Evolutionary conservation across 2,797 vertebrate genomes (phyloP).

Genomic region (Lycodopsis pacificus): DNA sequence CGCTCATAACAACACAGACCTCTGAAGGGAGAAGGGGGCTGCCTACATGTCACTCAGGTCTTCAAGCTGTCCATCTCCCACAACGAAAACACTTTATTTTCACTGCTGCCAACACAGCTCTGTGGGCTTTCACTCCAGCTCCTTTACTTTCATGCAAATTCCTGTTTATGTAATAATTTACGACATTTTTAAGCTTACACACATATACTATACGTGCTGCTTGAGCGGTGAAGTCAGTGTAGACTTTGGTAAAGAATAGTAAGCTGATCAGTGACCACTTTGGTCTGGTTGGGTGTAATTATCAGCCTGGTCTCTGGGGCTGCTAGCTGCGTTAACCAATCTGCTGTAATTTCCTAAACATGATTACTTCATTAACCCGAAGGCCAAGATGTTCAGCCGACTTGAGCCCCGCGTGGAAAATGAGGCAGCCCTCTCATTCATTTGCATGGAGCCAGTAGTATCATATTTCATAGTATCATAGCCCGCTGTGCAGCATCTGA

Average conservation of each 20-base stretch:
- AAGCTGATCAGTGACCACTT: not conserved
- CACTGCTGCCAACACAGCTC: not conserved
- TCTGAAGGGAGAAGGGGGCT: not conserved
- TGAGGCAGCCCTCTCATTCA: not conserved
- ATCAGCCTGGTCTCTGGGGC: not conserved
- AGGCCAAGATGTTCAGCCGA: not conserved
- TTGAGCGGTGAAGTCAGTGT: not conserved
- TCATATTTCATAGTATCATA: constrained; percentile 12
- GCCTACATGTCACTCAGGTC: constrained; percentile 19
- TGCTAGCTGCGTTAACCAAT: not conserved
- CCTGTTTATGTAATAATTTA: not conserved
- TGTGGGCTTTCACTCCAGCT: constrained; percentile 16
- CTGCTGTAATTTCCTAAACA: constrained; percentile 6
- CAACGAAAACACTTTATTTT: constrained; percentile 22
- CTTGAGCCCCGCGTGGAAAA: not conserved
- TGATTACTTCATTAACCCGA: constrained; percentile 15
- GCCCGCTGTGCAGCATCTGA: not conserved
- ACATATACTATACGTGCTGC: not conserved
- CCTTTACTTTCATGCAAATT: constrained; percentile 4
- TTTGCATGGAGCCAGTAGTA: not conserved
- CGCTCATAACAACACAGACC: not conserved
- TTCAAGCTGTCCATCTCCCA: not conserved
- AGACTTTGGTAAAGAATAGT: not conserved
- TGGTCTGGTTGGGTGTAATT: not conserved
- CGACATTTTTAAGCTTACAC: not conserved